phyloP scores from a whole-genome alignment of 2,888 invertebrate species.

The Ormyrus thymus region DNA sequence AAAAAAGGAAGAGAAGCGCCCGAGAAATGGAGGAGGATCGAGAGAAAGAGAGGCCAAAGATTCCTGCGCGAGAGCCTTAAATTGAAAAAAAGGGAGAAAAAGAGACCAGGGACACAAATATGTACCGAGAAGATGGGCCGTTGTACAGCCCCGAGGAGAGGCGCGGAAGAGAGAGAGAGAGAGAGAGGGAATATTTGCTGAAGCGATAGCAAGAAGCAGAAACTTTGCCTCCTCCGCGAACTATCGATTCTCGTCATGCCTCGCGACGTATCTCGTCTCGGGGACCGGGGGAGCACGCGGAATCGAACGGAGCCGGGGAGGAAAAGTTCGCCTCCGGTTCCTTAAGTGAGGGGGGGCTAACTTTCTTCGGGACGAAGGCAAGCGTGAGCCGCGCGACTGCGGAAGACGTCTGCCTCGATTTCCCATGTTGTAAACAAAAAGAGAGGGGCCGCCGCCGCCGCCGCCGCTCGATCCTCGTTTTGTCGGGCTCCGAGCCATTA shows the following conservation, averaged over 20 bases:
- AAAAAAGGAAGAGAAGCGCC: neutral
- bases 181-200: constrained; percentile 49
- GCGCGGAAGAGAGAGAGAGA: constrained; percentile 18
- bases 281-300: constrained; percentile 11
- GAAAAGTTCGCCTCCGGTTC: constrained; percentile 40
- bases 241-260: constrained; percentile 63
- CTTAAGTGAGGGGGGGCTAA: constrained; percentile 51
- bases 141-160: constrained; percentile 51
- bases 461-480: neutral
- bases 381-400: constrained; percentile 6
- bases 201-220: constrained; percentile 33
- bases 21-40: constrained; percentile 4
- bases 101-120: constrained; percentile 46
- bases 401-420: constrained; percentile 49
- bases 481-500: constrained; percentile 4
- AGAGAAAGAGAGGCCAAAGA: neutral
- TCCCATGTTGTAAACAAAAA: constrained; percentile 50
- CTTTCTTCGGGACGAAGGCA: constrained; percentile 39
- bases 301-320: constrained; percentile 39
- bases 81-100: constrained; percentile 42
- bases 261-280: constrained; percentile 42
- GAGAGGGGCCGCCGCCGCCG: constrained; percentile 2
- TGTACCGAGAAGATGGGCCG: constrained; percentile 51
- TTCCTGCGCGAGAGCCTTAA: constrained; percentile 31
- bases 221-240: constrained; percentile 49